Percentiles rank a stretch among this genome's conserved stretches.
Evolutionary conservation across 1,140 invertebrate genomes (phyloP).

Genomic region (Drepana arcuata): DNA sequence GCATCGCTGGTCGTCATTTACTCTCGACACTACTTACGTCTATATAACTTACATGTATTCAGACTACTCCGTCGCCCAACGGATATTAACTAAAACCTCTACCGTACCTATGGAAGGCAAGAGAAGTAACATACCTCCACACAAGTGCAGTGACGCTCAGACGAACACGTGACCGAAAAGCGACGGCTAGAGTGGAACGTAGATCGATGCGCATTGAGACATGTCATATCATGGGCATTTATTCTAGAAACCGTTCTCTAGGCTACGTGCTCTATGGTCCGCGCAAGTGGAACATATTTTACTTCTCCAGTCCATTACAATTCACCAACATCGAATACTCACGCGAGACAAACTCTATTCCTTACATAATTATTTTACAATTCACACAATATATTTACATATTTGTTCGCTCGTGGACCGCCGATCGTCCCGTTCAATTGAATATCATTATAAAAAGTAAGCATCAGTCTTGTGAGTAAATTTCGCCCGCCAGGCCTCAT

Average conservation of each 20-base stretch:
- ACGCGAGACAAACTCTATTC: constrained; percentile 9
- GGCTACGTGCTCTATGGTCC: too few relatives aligned
- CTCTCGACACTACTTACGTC: constrained; percentile 21
- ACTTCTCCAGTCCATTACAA: constrained; percentile 8
- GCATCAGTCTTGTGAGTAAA: constrained; percentile 64
- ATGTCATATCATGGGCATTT: too few relatives aligned
- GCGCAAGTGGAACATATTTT: constrained; percentile 18
- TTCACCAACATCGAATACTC: constrained; percentile 7
- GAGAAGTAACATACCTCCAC: too few relatives aligned
- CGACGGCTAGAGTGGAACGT: too few relatives aligned
- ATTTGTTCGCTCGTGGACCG: constrained; percentile 29
- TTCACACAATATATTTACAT: constrained; percentile 51
- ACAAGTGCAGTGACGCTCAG: too few relatives aligned
- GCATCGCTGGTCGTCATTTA: constrained; percentile 48
- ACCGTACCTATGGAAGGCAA: too few relatives aligned
- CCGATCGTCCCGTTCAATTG: constrained; percentile 22
- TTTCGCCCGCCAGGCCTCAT: constrained; percentile 21
- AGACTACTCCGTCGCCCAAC: constrained; percentile 34
- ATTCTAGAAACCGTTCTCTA: too few relatives aligned
- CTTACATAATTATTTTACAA: too few relatives aligned
- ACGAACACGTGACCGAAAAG: too few relatives aligned
- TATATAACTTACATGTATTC: constrained; percentile 39
- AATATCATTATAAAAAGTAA: constrained; percentile 57
- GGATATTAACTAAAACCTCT: too few relatives aligned
- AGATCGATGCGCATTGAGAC: too few relatives aligned